Percentiles rank a stretch among this genome's conserved stretches.
phyloP scores from a whole-genome alignment of 1,140 invertebrate genomes.

The Conus ventricosus region DNA sequence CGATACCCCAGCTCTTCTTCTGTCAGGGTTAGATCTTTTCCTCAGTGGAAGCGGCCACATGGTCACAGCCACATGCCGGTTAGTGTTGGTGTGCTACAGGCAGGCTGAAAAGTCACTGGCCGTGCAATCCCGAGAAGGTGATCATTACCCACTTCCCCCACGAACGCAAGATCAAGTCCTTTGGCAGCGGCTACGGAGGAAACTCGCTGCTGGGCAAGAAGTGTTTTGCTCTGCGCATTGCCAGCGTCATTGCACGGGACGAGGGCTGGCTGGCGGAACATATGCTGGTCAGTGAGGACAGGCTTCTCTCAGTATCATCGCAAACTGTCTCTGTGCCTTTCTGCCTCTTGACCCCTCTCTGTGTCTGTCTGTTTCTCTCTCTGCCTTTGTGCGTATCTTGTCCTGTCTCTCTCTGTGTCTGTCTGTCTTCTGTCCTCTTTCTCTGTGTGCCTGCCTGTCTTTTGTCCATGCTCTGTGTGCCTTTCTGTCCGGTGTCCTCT shows the following conservation, averaged over 20 bases:
- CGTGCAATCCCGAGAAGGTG: slow-evolving; percentile 93
- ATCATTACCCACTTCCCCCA: slow-evolving; percentile 79
- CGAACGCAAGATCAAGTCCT: slow-evolving; percentile 90
- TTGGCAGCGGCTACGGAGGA: slow-evolving; percentile 97
- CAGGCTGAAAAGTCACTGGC: slow-evolving; percentile 86
- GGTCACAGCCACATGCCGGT: too few species aligned
- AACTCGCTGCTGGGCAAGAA: slow-evolving; percentile 99
- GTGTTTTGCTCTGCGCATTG: slow-evolving; percentile 97
- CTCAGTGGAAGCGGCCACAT: too few species aligned
- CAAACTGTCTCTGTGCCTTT: not conserved
- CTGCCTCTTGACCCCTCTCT: too few species aligned
- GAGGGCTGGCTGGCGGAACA: slow-evolving; percentile 99
- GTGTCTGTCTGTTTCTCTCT: not conserved
- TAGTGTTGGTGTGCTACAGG: slow-evolving; percentile 43
- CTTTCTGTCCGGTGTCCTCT: too few species aligned
- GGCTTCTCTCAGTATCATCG: too few species aligned
- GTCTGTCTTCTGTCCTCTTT: too few species aligned
- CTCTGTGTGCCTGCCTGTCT: too few species aligned
- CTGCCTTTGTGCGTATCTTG: too few species aligned
- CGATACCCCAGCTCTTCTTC: too few species aligned
- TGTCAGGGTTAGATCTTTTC: too few species aligned
- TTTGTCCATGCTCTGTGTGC: too few species aligned
- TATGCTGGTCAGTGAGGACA: slow-evolving; percentile 85
- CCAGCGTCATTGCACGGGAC: slow-evolving; percentile 92
- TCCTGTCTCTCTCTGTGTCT: too few species aligned